phyloP scores from a whole-genome alignment of 2,888 invertebrate species.

The Chalcosyrphus nemorum region DNA sequence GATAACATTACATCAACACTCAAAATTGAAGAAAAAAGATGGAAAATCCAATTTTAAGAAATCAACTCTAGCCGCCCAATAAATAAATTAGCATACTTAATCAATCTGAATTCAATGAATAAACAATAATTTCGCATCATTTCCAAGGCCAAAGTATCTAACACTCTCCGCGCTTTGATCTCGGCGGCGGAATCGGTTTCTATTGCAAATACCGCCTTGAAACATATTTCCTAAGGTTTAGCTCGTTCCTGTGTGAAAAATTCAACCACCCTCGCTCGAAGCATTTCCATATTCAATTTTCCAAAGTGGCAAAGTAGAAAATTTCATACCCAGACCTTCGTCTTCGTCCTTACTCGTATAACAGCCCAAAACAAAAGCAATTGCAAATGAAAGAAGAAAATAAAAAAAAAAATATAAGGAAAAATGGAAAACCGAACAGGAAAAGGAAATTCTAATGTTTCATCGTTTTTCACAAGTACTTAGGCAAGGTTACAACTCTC shows the following conservation, averaged over 20 bases:
- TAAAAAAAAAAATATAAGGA: background rate
- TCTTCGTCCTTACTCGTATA: background rate
- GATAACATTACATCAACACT: background rate
- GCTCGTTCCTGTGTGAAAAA: background rate
- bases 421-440: background rate
- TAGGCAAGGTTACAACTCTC: conserved; percentile 14
- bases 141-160: conserved; percentile 21
- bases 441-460: conserved; percentile 42
- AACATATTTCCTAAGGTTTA: conserved; percentile 21
- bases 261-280: background rate
- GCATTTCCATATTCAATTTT: conserved; percentile 57
- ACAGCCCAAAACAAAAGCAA: conserved; percentile 24
- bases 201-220: conserved; percentile 12
- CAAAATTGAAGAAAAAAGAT: background rate
- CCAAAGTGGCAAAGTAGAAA: conserved; percentile 38
- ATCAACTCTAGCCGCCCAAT: conserved; percentile 14
- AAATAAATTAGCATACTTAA: conserved; percentile 33
- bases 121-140: conserved; percentile 37
- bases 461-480: conserved; percentile 46
- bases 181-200: too few species aligned
- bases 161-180: background rate
- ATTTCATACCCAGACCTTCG: background rate
- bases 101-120: conserved; percentile 43
- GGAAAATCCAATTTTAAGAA: conserved; percentile 12
- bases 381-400: conserved; percentile 11